A percentile compares a stretch with the other conserved stretches of the same genome.
Conservation (phyloP, 1,140 invertebrate species). For the Aporrectodea caliginosa region DNA sequence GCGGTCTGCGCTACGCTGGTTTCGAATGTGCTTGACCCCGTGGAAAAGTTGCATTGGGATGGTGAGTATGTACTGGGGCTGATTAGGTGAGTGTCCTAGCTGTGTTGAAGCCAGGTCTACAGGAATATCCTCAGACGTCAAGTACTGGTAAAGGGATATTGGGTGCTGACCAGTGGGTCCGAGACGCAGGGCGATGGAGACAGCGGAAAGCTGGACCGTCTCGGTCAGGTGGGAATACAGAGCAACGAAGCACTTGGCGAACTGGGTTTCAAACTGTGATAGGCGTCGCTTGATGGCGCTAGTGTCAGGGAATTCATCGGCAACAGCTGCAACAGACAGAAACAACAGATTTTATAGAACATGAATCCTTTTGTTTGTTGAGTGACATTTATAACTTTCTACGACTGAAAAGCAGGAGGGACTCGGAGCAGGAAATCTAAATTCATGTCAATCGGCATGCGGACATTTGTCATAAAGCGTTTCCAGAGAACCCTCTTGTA, state of each 20-base stretch:
- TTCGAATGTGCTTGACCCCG: conserved; percentile 17
- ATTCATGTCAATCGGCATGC: no score
- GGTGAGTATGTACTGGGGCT: neutral
- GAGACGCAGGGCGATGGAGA: conserved; percentile 17
- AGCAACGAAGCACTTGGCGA: conserved; percentile 14
- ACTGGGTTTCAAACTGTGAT: conserved; percentile 24
- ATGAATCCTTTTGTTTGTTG: no score
- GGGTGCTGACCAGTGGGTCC: neutral
- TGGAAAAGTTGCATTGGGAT: neutral
- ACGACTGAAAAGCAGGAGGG: no score
- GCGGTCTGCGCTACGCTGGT: conserved; percentile 4
- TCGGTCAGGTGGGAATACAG: conserved; percentile 15
- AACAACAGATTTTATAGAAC: neutral
- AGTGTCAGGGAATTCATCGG: conserved; percentile 23
- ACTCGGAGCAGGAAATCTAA: no score
- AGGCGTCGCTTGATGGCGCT: conserved; percentile 13
- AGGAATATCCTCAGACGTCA: neutral
- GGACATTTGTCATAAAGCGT: no score
- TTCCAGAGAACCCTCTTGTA: no score
- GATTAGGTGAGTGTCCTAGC: neutral
- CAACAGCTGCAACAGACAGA: neutral
- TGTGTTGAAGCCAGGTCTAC: neutral
- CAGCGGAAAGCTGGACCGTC: conserved; percentile 23
- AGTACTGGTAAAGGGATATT: neutral
- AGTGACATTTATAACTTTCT: no score